Conservation (phyloP, 2,797 vertebrate genomes). For the Alcedo quadribrachys region DNA sequence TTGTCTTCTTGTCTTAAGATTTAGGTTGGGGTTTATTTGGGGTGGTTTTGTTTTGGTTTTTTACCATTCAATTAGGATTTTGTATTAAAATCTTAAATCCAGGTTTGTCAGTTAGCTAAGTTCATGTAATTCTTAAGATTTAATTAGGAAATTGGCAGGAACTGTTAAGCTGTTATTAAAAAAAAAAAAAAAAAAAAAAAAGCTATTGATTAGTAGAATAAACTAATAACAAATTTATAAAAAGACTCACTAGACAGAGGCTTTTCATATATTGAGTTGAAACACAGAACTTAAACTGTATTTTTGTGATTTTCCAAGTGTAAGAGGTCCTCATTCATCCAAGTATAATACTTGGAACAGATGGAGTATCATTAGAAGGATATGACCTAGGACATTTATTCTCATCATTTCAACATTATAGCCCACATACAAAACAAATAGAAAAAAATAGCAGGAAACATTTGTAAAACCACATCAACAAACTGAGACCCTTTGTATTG, state of each 20-base stretch:
- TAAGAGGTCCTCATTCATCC: not conserved
- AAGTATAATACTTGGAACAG: not conserved
- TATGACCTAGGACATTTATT: not conserved
- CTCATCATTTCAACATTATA: not conserved
- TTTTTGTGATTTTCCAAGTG: not conserved
- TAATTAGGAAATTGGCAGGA: not conserved
- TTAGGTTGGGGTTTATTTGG: not conserved
- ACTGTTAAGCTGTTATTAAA: not conserved
- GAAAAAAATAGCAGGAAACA: not conserved
- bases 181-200: not conserved
- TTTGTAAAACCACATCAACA: slow-evolving; percentile 20
- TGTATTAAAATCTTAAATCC: not conserved
- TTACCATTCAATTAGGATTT: not conserved
- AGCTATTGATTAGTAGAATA: not conserved
- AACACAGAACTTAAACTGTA: not conserved
- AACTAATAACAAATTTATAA: not conserved
- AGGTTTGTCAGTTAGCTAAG: not conserved
- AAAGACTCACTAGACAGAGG: not conserved
- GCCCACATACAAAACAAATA: not conserved
- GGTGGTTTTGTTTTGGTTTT: not conserved
- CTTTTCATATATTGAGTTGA: not conserved
- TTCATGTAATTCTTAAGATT: not conserved
- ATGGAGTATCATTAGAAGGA: not conserved
- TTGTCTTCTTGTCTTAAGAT: not conserved
- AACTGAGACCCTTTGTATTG: not conserved